A percentile compares a stretch with the other conserved stretches of the same genome.
Evolutionary conservation across 53 echinoderm and acorn worm genomes (phyloP).

Genomic region (Antedon mediterranea): DNA sequence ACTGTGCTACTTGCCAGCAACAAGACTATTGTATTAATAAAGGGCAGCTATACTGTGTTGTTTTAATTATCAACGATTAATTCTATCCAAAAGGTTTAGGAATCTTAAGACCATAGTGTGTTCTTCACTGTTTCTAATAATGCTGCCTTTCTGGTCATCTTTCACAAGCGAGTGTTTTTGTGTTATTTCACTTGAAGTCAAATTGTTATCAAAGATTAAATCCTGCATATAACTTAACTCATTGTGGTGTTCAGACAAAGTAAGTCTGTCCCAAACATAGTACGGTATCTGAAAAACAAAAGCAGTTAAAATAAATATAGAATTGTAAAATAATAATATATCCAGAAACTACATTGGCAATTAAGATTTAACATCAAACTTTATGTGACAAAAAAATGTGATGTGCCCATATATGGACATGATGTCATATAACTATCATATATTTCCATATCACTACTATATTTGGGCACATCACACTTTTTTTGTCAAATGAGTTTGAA

Average conservation of each 20-base stretch:
- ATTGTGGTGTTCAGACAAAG: background rate
- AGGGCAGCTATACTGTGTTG: no score
- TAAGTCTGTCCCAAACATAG: background rate
- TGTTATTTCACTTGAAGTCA: background rate
- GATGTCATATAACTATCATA: no score
- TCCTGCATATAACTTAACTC: background rate
- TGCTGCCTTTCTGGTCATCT: background rate
- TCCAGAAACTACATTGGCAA: no score
- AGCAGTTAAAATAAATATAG: background rate
- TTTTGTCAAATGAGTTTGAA: no score
- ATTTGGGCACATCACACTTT: no score
- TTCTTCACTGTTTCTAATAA: slow-evolving; percentile 30
- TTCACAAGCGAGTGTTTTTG: background rate
- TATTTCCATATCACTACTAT: no score
- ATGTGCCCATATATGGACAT: no score
- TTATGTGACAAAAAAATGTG: no score
- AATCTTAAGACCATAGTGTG: slow-evolving; percentile 48
- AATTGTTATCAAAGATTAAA: background rate
- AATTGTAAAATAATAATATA: no score
- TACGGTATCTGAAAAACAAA: background rate
- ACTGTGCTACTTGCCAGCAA: no score
- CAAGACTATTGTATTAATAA: no score
- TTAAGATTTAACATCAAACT: no score
- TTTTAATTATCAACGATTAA: slow-evolving; percentile 3
- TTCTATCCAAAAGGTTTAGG: slow-evolving; percentile 28